These are phyloP conservation scores for Ageneiosus marmoratus DNA, from an alignment of 2,113 vertebrate species.

Conservation along the genomic window DNA sequence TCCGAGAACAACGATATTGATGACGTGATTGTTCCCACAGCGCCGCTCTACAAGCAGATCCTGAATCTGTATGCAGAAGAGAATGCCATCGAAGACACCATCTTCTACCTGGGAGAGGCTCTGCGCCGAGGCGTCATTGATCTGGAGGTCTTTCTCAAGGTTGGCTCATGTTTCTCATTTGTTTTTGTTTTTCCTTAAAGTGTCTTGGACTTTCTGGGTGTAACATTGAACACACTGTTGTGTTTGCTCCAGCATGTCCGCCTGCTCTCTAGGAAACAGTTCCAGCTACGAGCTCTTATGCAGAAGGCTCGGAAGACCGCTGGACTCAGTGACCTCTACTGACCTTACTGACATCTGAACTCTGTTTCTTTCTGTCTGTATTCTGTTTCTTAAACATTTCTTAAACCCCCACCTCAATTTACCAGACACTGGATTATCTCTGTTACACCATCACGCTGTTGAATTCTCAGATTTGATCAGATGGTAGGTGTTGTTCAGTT, in stretches of 20 bases:
- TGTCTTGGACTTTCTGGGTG: not conserved
- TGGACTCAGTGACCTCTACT: slow-evolving; percentile 97
- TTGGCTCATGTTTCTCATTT: slow-evolving; percentile 54
- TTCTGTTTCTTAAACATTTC: slow-evolving; percentile 17
- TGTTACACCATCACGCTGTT: not conserved
- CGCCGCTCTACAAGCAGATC: slow-evolving; percentile 97
- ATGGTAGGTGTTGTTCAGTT: not conserved
- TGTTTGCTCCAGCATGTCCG: slow-evolving; percentile 85
- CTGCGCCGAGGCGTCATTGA: slow-evolving; percentile 93
- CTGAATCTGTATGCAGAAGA: slow-evolving; percentile 97
- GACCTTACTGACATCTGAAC: slow-evolving; percentile 59
- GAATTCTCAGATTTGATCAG: not conserved
- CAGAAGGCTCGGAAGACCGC: slow-evolving; percentile 98
- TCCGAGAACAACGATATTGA: slow-evolving; percentile 98
- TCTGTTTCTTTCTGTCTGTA: slow-evolving; percentile 12
- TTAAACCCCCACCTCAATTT: not conserved
- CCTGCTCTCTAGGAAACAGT: slow-evolving; percentile 96
- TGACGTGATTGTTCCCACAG: slow-evolving; percentile 95
- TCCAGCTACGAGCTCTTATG: slow-evolving; percentile 97
- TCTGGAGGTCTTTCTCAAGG: slow-evolving; percentile 97
- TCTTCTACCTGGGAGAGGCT: slow-evolving; percentile 97
- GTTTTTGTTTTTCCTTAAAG: not conserved
- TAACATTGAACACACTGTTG: not conserved
- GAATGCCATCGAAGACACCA: slow-evolving; percentile 98
- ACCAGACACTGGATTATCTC: not conserved